Base-by-base conservation (phyloP, 2,888 invertebrate species). In the Coleophora deauratella region DNA sequence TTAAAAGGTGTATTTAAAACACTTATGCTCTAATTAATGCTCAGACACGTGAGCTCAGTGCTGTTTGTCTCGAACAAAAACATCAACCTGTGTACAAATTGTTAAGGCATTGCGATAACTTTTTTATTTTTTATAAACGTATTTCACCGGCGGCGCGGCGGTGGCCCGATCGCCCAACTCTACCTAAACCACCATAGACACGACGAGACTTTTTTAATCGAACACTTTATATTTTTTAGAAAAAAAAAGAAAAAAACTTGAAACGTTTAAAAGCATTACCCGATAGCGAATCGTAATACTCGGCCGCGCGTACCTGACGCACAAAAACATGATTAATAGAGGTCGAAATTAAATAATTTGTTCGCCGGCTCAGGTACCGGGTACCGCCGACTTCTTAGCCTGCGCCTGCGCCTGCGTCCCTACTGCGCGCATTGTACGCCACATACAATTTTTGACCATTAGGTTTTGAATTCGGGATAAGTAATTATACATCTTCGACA, bases 321-420 rank as follows among this genome's bases (percentile, higher is more conserved):
- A 80, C 40, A 82, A 82, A 84, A 82, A 76, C 65, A 78, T 81
- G 84, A 82, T 84, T 78, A 82, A 82, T 82, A 79, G 70, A 66
- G 72, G 72, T 73, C 54, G 58, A 67, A 70, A 80, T 81, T 71
- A 73, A 78, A 77, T 74, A 68, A 78, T 76, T 72, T 68, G 58
- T 52, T 52, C 59, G 59, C 79, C 81, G 81, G 79, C 73, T 72
- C 60, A 34, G 40, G 44, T 48, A 31, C 9, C 21, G 45, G 55
- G 59, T 62, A 60, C 34, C 31, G 63, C 62, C 60, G 64, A 80
- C 74, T 75, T 76, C 75, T 77, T 74, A 70, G 62, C 57, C 51
- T 59, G 57, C 59, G 57, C 56, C 12, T 13, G 32, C 27, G 52
- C 51, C 49, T 33, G 42, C 37, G 43, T 41, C 6, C 21, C 21